phyloP scores from a whole-genome alignment of 2,113 vertebrate species.

The Mus pahari region DNA sequence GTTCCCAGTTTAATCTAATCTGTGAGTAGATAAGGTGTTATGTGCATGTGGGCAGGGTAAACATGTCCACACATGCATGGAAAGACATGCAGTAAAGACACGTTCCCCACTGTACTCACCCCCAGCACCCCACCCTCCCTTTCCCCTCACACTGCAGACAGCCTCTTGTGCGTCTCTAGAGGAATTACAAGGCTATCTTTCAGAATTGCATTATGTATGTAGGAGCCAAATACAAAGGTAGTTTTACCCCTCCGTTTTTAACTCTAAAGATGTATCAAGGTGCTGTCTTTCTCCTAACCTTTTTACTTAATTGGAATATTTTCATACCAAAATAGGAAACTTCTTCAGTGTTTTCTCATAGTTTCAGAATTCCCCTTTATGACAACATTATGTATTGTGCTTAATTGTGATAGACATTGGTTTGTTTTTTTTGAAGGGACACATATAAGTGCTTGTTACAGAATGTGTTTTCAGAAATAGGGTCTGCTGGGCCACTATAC shows the following conservation, averaged over 20 bases:
- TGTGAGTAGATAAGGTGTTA: not conserved
- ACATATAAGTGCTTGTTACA: not conserved
- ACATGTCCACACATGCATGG: not conserved
- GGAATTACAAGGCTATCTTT: not conserved
- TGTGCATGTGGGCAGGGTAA: not conserved
- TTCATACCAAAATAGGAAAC: not conserved
- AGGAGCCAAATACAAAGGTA: slow-evolving; percentile 15
- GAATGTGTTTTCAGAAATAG: not conserved
- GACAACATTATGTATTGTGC: not conserved
- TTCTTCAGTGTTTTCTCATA: not conserved
- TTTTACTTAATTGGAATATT: slow-evolving; percentile 22
- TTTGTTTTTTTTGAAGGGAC: not conserved
- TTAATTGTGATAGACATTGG: not conserved
- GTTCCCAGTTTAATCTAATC: not conserved
- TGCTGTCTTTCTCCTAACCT: slow-evolving; percentile 24
- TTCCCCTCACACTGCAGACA: not conserved
- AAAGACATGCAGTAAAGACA: not conserved
- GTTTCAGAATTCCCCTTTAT: not conserved
- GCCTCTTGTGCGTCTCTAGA: not conserved
- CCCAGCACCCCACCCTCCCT: not conserved
- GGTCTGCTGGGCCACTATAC: not conserved
- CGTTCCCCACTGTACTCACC: too few relatives aligned
- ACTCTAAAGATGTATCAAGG: slow-evolving; percentile 1
- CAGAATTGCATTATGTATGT: not conserved
- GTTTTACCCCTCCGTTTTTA: not conserved